Base-by-base conservation (phyloP, 1,140 invertebrate species). In the Nilaparvata lugens region DNA sequence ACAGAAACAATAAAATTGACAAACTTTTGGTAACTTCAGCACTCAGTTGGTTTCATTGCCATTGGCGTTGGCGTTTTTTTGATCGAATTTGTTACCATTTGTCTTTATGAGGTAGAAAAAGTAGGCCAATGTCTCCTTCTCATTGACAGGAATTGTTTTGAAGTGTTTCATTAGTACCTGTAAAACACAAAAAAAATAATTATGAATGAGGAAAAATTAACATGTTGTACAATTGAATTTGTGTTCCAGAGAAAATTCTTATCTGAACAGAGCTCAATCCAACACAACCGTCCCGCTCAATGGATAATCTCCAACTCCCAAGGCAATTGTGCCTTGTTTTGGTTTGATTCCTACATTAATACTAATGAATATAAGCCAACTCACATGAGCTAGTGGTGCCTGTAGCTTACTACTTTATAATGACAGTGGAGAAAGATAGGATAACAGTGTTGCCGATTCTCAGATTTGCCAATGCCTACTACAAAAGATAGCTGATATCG, bases 81-180 rank as follows among this genome's bases (percentile, higher is more conserved):
- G 89, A 75, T 95, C 92, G 65, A 94, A 75, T 74, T 94, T 95
- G 71, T 93, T 95, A 53, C 87, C 87, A 76, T 95, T 93, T 58
- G 89, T 92, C 79, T 97, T 97, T 0, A 97, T 90, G 74, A 91
- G 95, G 71, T 96, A 97, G 66, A 97, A 93, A 72, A 97, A 98
- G 70, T 89, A 94, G n/a, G 93, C 93, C 14, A 96, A 76, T 23
- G 91, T 89, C 75, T 97, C 94, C 71, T 96, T 97, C 73, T 97
- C 94, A 67, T 87, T 84, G 1, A 97, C 90, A 40, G 89, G 91
- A 70, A 97, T 91, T 53, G 90, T 87, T 72, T 92, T 92, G 74
- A 98, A 97, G 76, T 98, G 95, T 71, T 93, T 91, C 76, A 91
- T 89, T 24, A 97, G 81, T 28, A 85, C 85, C 93, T 96, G 81